Base-by-base conservation (phyloP, 2,888 invertebrate genomes). In the Thumatha senex region DNA sequence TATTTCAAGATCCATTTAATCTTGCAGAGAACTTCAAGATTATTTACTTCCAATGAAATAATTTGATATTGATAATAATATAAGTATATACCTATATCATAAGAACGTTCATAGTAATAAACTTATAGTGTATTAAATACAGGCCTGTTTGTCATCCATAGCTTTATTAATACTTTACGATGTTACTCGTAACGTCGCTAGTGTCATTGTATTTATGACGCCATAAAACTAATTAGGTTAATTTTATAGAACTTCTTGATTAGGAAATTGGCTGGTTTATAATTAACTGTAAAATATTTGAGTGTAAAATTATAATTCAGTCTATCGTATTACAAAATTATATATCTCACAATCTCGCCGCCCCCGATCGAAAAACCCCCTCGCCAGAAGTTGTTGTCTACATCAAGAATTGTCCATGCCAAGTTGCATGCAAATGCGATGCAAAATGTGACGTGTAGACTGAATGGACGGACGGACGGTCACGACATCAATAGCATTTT, bases 201-300 rank as follows among this genome's bases (percentile, higher is more conserved):
- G 40, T 48, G 18, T 57, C 30, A 31, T 46, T 31, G 24, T 51
- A 48, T 59, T 63, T 63, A 66, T 61, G 54, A 50, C 51, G 42
- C 46, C 51, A 59, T 67, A 61, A 71, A 73, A 58, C 57, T 53
- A 68, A 67, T 70, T 66, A 67, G 51, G 53, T 65, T 68, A 69
- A 67, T n/a, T n/a, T n/a, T n/a, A n/a, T 65, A 57, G 61, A 34
- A 12, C 40, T 43, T 36, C 38, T 38, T 48, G 29, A 43, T 40
- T 38, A 41, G 42, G 36, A 43, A 31, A 47, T 57, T 51, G 52
- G 40, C 39, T 51, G 33, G 38, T 43, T 51, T 46, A 42, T 58
- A 54, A 63, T 61, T 61, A 62, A 58, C 52, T 45, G 46, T 40
- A 46, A 24, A 34, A 40, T 54, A 46, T 36, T 46, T 44, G 51